A percentile compares a stretch with the other conserved stretches of the same genome.
Evolutionary conservation across 2,888 invertebrate species (phyloP).

Genomic region (Priapulus caudatus): DNA sequence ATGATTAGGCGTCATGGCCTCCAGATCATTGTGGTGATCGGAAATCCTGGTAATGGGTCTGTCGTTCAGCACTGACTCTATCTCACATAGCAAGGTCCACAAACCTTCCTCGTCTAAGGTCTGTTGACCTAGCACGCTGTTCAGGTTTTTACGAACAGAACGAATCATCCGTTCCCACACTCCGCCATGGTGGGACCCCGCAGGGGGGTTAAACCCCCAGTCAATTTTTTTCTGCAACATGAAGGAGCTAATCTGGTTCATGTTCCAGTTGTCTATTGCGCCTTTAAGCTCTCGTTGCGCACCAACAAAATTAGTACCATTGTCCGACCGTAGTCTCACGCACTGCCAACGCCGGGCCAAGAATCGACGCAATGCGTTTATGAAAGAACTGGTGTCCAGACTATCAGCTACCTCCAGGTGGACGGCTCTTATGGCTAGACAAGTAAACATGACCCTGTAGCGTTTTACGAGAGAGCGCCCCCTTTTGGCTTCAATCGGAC

Average conservation of each 20-base stretch:
- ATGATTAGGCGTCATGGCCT: slow-evolving; percentile 27
- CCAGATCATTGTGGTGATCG: slow-evolving; percentile 10
- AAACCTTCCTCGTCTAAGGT: slow-evolving; percentile 16
- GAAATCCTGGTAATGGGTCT: slow-evolving; percentile 16
- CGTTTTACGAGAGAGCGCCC: too few relatives aligned
- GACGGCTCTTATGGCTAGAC: too few relatives aligned
- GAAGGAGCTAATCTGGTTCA: slow-evolving; percentile 4
- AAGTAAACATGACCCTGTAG: too few relatives aligned
- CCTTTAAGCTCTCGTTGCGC: slow-evolving; percentile 15
- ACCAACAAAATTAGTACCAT: slow-evolving; percentile 20
- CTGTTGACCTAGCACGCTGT: slow-evolving; percentile 9
- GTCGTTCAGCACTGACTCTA: slow-evolving; percentile 14
- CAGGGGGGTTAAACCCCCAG: slow-evolving; percentile 20
- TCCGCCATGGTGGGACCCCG: slow-evolving; percentile 21
- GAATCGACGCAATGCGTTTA: too few relatives aligned
- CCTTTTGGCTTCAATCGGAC: too few relatives aligned
- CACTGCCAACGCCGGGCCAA: too few relatives aligned
- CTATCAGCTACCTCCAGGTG: too few relatives aligned
- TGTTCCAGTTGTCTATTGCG: slow-evolving; percentile 11
- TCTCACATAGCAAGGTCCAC: slow-evolving; percentile 17
- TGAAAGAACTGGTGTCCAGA: too few relatives aligned
- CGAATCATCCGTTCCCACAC: slow-evolving; percentile 21
- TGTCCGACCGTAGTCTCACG: too few relatives aligned
- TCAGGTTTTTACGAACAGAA: slow-evolving; percentile 15
- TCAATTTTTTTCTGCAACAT: slow-evolving; percentile 2